Evolutionary conservation across 30 jellyfish, hydroid and myxozoan genomes (phyloP).

Genomic region (Chrysaora quinquecirrha): DNA sequence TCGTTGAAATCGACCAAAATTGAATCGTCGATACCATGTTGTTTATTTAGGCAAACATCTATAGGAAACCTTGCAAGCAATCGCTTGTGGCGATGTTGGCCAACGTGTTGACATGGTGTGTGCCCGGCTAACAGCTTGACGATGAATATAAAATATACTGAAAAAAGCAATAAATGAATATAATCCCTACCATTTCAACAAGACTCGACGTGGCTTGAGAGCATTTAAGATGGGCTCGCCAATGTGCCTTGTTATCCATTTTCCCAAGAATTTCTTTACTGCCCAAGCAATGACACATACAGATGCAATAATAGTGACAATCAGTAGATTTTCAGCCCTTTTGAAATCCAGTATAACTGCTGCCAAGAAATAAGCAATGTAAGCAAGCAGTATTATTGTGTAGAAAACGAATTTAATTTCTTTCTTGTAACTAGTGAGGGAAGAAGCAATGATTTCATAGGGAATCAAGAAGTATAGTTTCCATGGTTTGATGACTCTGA

Average conservation of each 20-base stretch:
- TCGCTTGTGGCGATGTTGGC: too few relatives aligned
- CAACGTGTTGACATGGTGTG: too few relatives aligned
- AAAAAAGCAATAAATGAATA: not conserved
- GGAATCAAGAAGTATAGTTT: not conserved
- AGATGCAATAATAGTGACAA: not conserved
- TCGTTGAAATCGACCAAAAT: too few relatives aligned
- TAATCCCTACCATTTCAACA: not conserved
- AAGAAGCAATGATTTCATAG: not conserved
- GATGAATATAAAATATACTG: too few relatives aligned
- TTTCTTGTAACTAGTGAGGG: not conserved
- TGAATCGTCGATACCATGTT: too few relatives aligned
- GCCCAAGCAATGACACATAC: not conserved
- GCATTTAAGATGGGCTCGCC: not conserved
- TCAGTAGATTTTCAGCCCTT: not conserved
- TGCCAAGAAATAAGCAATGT: slow-evolving; percentile 14
- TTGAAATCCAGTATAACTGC: slow-evolving; percentile 10
- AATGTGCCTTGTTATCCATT: not conserved
- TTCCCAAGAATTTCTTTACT: not conserved
- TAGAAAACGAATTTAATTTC: not conserved
- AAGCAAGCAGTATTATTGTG: not conserved
- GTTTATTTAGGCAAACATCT: too few relatives aligned
- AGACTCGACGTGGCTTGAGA: not conserved
- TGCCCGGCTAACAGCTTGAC: too few relatives aligned
- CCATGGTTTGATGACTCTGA: not conserved
- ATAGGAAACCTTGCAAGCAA: too few relatives aligned